These are phyloP conservation scores for Listronotus oregonensis DNA, from an alignment of 1,140 invertebrate genomes.

Conservation along the genomic window DNA sequence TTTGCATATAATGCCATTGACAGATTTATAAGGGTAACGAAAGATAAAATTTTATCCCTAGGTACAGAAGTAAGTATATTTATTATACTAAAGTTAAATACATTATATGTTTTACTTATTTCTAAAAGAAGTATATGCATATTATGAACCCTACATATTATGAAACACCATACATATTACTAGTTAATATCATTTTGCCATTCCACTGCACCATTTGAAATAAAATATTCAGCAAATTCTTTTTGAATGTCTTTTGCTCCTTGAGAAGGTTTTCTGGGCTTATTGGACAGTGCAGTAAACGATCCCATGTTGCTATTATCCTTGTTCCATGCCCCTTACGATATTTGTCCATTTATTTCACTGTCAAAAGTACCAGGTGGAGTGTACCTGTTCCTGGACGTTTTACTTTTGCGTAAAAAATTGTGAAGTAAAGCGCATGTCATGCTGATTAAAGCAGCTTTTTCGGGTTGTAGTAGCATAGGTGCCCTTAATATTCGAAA, in stretches of 20 bases:
- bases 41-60: conserved; percentile 16
- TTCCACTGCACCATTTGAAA: conserved; percentile 13
- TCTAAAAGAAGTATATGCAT: conserved; percentile 8
- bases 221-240: no score
- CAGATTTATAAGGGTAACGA: conserved; percentile 36
- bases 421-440: no score
- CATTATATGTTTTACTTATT: conserved; percentile 4
- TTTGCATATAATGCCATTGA: conserved; percentile 50
- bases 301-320: conserved; percentile 13
- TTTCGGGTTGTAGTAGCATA: no score
- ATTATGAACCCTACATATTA: neutral
- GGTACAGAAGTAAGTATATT: conserved; percentile 17
- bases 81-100: neutral
- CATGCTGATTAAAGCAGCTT: no score
- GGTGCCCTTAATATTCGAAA: no score
- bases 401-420: no score
- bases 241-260: conserved; percentile 36
- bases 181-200: conserved; percentile 21
- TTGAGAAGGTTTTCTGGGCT: conserved; percentile 12
- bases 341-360: conserved; percentile 21
- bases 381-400: no score
- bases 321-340: conserved; percentile 9
- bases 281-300: conserved; percentile 15
- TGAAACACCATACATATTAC: neutral
- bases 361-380: conserved; percentile 19